These are phyloP conservation scores for Chitala chitala DNA, from an alignment of 2,113 vertebrate species.

Conservation along the genomic window DNA sequence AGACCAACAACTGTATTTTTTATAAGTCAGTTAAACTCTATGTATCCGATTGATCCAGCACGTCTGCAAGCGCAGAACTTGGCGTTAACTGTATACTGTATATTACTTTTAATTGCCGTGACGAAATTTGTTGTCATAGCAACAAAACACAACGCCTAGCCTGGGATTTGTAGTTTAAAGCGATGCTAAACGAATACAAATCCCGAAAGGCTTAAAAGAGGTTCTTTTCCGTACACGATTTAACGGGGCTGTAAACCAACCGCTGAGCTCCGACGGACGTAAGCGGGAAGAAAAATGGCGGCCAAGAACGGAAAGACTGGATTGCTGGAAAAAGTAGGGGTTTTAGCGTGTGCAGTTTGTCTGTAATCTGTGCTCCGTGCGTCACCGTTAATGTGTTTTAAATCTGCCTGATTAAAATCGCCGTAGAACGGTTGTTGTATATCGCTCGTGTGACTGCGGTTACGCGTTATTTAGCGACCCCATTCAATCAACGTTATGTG, in stretches of 20 bases:
- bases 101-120: neutral
- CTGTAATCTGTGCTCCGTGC: neutral
- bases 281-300: constrained; percentile 1
- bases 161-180: constrained; percentile 20
- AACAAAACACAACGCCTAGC: constrained; percentile 3
- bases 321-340: constrained; percentile 8
- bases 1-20: neutral
- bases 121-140: constrained; percentile 10
- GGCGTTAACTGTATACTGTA: neutral
- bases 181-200: neutral
- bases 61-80: too few species aligned
- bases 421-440: too few species aligned
- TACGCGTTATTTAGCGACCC: too few species aligned
- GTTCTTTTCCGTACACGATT: neutral
- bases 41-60: neutral
- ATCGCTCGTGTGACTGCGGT: too few species aligned
- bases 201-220: neutral
- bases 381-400: neutral
- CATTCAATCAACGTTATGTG: too few species aligned
- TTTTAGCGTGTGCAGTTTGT: neutral
- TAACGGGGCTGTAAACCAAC: neutral
- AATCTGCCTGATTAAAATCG: too few species aligned
- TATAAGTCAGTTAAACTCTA: neutral
- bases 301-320: neutral
- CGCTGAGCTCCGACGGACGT: neutral